phyloP scores from a whole-genome alignment of 1,140 invertebrate species.

The Kradibia gibbosae region DNA sequence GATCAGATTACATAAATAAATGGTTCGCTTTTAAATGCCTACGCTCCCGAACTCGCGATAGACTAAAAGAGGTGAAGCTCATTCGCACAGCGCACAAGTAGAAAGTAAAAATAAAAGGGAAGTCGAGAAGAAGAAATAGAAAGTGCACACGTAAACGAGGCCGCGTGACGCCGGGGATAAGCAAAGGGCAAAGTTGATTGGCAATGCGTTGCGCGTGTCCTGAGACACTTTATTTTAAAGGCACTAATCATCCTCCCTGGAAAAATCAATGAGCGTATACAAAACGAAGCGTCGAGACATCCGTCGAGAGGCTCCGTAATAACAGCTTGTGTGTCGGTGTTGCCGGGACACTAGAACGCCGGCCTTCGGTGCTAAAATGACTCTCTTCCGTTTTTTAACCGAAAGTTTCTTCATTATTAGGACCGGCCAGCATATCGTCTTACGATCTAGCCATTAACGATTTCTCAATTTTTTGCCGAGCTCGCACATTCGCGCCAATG shows the following conservation, averaged over 20 bases:
- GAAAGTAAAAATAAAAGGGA: slow-evolving; percentile 8
- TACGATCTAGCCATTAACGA: too few species aligned
- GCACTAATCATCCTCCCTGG: slow-evolving; percentile 42
- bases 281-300: slow-evolving; percentile 16
- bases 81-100: slow-evolving; percentile 11
- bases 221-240: slow-evolving; percentile 36
- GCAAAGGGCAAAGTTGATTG: slow-evolving; percentile 3
- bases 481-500: too few species aligned
- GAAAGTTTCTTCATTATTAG: too few species aligned
- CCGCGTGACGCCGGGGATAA: slow-evolving; percentile 1
- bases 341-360: background rate
- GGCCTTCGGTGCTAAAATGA: background rate
- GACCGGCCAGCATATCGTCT: too few species aligned
- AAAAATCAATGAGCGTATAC: slow-evolving; percentile 36
- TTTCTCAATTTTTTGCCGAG: too few species aligned
- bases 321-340: background rate
- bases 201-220: background rate
- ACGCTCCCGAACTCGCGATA: slow-evolving; percentile 47
- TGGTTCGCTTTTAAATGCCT: slow-evolving; percentile 34
- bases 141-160: background rate
- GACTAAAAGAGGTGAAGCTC: slow-evolving; percentile 2
- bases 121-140: slow-evolving; percentile 10
- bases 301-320: background rate
- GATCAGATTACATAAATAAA: slow-evolving; percentile 29
- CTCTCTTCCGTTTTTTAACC: background rate